These are phyloP conservation scores for Atta cephalotes DNA, from an alignment of 1,140 invertebrate species.

Conservation along the genomic window DNA sequence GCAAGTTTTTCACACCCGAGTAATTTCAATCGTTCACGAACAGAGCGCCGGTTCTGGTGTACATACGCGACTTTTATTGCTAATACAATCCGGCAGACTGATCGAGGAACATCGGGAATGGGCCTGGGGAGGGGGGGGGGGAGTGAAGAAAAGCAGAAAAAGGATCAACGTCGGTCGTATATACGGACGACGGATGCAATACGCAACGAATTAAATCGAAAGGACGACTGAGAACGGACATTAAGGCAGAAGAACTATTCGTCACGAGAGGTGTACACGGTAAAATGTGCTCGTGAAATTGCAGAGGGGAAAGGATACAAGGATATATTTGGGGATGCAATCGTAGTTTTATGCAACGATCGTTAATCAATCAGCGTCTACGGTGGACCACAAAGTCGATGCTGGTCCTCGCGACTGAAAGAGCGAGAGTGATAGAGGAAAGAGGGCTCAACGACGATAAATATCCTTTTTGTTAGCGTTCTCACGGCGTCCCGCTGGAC, in stretches of 20 bases:
- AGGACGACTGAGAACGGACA: not conserved
- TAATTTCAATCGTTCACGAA: constrained; percentile 61
- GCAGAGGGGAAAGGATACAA: constrained; percentile 1
- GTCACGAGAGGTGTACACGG: constrained; percentile 55
- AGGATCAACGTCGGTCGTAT: constrained; percentile 15
- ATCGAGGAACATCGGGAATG: constrained; percentile 46
- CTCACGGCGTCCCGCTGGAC: constrained; percentile 62
- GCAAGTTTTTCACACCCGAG: constrained; percentile 74
- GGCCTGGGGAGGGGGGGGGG: not conserved
- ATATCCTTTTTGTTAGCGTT: constrained; percentile 78
- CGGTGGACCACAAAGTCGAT: constrained; percentile 60
- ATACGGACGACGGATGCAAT: not conserved
- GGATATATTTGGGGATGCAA: constrained; percentile 58
- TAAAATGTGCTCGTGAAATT: constrained; percentile 63
- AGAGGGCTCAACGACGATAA: constrained; percentile 75
- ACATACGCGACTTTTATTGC: constrained; percentile 73
- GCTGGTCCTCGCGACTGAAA: constrained; percentile 66
- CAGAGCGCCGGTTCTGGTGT: constrained; percentile 8
- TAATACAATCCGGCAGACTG: constrained; percentile 71
- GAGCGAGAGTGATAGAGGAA: constrained; percentile 63
- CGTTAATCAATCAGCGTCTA: constrained; percentile 81
- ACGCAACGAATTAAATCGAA: constrained; percentile 65
- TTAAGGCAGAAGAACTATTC: constrained; percentile 66
- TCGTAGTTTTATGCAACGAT: constrained; percentile 81
- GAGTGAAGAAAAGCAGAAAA: constrained; percentile 39